These are phyloP conservation scores for Leucoma salicis DNA, from an alignment of 2,888 invertebrate genomes.

Conservation along the genomic window DNA sequence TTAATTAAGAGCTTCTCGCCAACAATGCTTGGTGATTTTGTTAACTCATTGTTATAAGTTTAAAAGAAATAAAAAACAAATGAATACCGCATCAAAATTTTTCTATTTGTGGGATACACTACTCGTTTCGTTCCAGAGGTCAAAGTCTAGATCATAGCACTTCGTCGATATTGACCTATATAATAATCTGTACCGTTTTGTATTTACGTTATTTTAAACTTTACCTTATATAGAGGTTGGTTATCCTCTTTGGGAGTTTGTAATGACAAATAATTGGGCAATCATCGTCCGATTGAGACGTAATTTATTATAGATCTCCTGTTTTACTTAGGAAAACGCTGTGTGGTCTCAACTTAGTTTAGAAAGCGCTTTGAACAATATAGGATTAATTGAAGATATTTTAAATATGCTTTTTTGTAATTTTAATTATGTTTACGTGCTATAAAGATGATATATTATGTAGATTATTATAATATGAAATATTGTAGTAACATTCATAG, in stretches of 20 bases:
- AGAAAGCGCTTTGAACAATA: no score
- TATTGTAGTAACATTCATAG: no score
- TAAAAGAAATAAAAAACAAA: no score
- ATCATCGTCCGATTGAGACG: slow-evolving; percentile 5
- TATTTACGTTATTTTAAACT: slow-evolving; percentile 4
- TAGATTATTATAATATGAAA: no score
- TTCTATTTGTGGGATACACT: no score
- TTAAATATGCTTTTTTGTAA: no score
- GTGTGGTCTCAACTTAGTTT: slow-evolving; percentile 1
- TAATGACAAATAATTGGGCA: slow-evolving; percentile 6
- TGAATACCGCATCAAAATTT: no score
- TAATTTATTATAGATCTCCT: slow-evolving; percentile 6
- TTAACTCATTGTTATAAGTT: no score
- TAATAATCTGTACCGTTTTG: slow-evolving; percentile 35
- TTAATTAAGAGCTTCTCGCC: no score
- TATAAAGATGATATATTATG: no score
- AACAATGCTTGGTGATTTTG: no score
- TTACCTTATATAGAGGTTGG: slow-evolving; percentile 31
- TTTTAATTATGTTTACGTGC: no score
- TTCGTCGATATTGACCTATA: slow-evolving; percentile 32
- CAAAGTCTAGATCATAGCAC: slow-evolving; percentile 42
- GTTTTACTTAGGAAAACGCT: slow-evolving; percentile 5
- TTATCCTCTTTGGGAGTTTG: slow-evolving; percentile 16
- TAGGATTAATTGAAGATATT: not conserved
- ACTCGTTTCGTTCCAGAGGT: slow-evolving; percentile 50